Base-by-base conservation (phyloP, 2,113 vertebrate genomes). In the Eleginops maclovinus region DNA sequence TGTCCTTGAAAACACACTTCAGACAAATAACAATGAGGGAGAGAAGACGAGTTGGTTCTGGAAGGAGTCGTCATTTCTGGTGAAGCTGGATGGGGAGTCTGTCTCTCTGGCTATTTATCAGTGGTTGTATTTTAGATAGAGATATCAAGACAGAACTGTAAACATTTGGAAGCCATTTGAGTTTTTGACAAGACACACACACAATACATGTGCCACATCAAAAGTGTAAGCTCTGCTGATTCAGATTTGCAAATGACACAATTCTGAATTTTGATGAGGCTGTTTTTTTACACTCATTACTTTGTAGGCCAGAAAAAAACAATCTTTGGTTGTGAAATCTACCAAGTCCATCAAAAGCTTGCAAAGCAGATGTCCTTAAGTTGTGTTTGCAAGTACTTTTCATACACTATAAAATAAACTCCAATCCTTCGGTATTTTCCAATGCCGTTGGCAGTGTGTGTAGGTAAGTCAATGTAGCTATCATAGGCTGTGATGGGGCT, bases 401-500 rank as follows among this genome's bases (percentile, higher is more conserved):
- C 62, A 44, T 54, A 66, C 63, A 56, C 54, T 51, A 47, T 71
- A 59, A 85, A 77, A 60, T 66, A 74, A 85, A 83, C 59, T 77
- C 50, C 61, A 67, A 22, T 71, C 55, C 71, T 75, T 77, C 63
- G 60, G 71, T 84, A 46, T 28, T 64, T 61, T 79, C 64, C 72
- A 79, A 9, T 71, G 61, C 65, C 8, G 44, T 77, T 90, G 82
- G 84, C 87, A 88, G 71, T 10, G n/a, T 72, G 79, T 76, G 78
- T 73, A 72, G 74, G 77, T 94, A 94, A 94, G 89, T 93, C 93
- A 93, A 88, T 93, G 93, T 94, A 76, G 77, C 92, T 95, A 95
- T 95, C 93, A 94, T 89, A 89, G 87, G 85, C 93, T 89, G 90
- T 89, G 91, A 94, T 88, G 90, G 87, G 84, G 92, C 93, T 89